Evolutionary conservation across 1,140 invertebrate species (phyloP), one percentile per base, ranked within the genome.

Genomic region (Habropoda laboriosa): DNA sequence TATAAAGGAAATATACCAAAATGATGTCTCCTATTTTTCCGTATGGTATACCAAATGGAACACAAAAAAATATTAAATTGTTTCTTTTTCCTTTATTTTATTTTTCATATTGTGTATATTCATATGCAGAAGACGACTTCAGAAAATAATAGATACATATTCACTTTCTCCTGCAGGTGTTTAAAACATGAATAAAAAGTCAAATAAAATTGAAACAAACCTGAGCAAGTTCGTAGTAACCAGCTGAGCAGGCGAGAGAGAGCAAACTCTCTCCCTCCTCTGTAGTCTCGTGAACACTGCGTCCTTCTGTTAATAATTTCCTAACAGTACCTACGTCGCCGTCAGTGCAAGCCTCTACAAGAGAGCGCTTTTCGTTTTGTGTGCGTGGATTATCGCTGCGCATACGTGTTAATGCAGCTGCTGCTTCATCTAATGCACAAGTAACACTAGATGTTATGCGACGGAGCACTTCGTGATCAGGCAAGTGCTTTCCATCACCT

Each of bases 361-460:
- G 93, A 38, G 96, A 96, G 75, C 94, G 93, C 77, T 94, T 94
- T 85, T 94, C 94, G 85, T 91, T 93, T 77, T 91, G 91, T 75
- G 91, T 91, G 42, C 94, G 94, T 77, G 95, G 94, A 87, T 95
- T 96, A 91, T 98, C 97, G 90, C 95, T 97, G 88, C 98, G 95
- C 98, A 99, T 99, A 90, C 97, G 96, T 68, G 97, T 99, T 60
- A 99, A 94, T 72, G 98, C 98, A 83, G 98, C 97, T 66, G 98
- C 98, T 61, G 98, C 98, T 94, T 99, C 98, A 94, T 99, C 98
- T 81, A 99, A 94, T 64, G 98, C 97, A 94, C 97, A 98, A 86
- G 97, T 98, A 71, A 98, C 97, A 86, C 96, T 97, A 30, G 97
- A 97, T 77, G 97, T 97, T 87, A 98, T 93, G 83, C 96, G 95